A percentile compares a stretch with the other conserved stretches of the same genome.
phyloP scores from a whole-genome alignment of 1,140 invertebrate genomes.

The Drosophila neocordata region DNA sequence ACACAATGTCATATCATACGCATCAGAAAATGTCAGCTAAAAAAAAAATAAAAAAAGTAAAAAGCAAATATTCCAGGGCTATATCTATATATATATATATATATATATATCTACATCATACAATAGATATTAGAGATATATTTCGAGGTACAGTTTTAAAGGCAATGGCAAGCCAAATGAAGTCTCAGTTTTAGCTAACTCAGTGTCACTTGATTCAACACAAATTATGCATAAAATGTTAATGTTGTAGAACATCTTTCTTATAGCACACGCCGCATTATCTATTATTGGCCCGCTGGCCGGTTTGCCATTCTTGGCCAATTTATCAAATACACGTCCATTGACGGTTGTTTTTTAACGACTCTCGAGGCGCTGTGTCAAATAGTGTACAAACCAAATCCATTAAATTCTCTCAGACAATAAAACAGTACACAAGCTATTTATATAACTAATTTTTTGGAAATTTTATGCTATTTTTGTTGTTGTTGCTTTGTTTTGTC shows the following conservation, averaged over 20 bases:
- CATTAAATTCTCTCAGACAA: slow-evolving; percentile 56
- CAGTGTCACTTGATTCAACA: slow-evolving; percentile 34
- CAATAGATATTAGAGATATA: slow-evolving; percentile 11
- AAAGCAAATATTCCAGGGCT: slow-evolving; percentile 40
- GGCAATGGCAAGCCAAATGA: slow-evolving; percentile 37
- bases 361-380: slow-evolving; percentile 41
- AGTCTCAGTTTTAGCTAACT: slow-evolving; percentile 21
- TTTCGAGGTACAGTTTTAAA: slow-evolving; percentile 10
- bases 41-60: slow-evolving; percentile 39
- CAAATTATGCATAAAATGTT: slow-evolving; percentile 41
- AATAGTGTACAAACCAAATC: slow-evolving; percentile 51
- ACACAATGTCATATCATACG: slow-evolving; percentile 66
- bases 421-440: slow-evolving; percentile 41
- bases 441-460: slow-evolving; percentile 19
- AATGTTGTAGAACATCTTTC: slow-evolving; percentile 33
- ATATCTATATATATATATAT: slow-evolving; percentile 24
- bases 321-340: slow-evolving; percentile 44
- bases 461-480: no score
- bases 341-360: slow-evolving; percentile 46
- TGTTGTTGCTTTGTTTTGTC: neutral
- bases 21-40: slow-evolving; percentile 32
- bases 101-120: no score
- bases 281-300: slow-evolving; percentile 20
- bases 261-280: slow-evolving; percentile 19
- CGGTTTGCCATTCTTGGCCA: slow-evolving; percentile 38